A percentile compares a stretch with the other conserved stretches of the same genome.
phyloP scores from a whole-genome alignment of 2,797 vertebrate species.

The Poeciliopsis gracilis region DNA sequence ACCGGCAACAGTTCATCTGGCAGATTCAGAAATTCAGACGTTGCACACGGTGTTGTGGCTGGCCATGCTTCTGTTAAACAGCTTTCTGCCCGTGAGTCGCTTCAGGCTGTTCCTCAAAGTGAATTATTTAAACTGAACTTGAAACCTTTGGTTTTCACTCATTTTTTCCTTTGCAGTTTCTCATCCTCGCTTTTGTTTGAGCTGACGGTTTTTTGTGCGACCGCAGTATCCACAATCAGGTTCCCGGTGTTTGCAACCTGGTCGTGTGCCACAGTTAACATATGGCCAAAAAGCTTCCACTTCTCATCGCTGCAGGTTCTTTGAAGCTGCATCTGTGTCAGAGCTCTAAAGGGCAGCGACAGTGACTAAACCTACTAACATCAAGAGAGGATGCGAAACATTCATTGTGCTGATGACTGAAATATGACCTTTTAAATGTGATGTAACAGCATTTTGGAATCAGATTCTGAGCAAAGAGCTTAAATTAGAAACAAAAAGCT shows the following conservation, averaged over 20 bases:
- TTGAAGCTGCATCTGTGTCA: slow-evolving; percentile 27
- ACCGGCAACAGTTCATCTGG: not conserved
- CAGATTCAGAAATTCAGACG: not conserved
- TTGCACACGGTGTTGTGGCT: not conserved
- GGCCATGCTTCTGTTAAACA: not conserved
- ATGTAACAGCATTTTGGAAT: slow-evolving; percentile 41
- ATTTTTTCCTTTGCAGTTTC: not conserved
- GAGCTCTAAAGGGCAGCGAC: slow-evolving; percentile 46
- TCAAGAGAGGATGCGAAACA: slow-evolving; percentile 51
- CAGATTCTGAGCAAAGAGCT: slow-evolving; percentile 5
- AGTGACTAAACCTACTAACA: slow-evolving; percentile 58
- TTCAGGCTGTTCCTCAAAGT: not conserved
- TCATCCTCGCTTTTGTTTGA: not conserved
- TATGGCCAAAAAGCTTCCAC: slow-evolving; percentile 3
- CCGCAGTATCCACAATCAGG: not conserved
- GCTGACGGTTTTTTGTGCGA: not conserved
- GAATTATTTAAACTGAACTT: not conserved
- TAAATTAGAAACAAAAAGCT: slow-evolving; percentile 36
- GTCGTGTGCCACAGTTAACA: not conserved
- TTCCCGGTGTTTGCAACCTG: not conserved
- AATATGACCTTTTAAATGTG: slow-evolving; percentile 60
- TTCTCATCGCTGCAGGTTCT: slow-evolving; percentile 1
- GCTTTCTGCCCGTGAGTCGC: not conserved
- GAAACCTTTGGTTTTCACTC: not conserved
- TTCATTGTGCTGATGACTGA: slow-evolving; percentile 41